These are phyloP conservation scores for Atopsyche davidsoni DNA, from an alignment of 1,140 invertebrate species.

Conservation along the genomic window DNA sequence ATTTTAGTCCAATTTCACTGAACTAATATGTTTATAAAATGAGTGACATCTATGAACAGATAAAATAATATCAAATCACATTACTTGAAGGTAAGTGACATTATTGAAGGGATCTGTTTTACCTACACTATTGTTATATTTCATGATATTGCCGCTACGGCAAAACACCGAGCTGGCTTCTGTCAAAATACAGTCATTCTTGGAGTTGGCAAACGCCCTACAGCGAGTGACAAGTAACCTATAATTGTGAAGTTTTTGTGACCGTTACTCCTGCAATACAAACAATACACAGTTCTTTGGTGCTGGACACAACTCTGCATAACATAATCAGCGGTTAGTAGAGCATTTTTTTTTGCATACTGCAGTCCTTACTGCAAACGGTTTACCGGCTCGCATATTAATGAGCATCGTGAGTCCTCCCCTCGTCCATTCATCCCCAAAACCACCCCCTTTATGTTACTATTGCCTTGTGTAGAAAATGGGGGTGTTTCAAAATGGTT, in stretches of 20 bases:
- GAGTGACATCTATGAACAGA: too few relatives aligned
- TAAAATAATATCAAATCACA: too few relatives aligned
- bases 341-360: background rate
- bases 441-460: slow-evolving; percentile 11
- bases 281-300: too few relatives aligned
- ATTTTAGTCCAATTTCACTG: too few relatives aligned
- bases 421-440: slow-evolving; percentile 19
- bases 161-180: background rate
- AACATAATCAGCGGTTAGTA: background rate
- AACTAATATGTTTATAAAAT: too few relatives aligned
- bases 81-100: too few relatives aligned
- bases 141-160: slow-evolving; percentile 1
- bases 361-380: background rate
- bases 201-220: slow-evolving; percentile 19
- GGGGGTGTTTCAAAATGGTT: too few relatives aligned
- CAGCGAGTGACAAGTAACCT: slow-evolving; percentile 20
- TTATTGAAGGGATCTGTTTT: too few relatives aligned
- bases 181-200: slow-evolving; percentile 18
- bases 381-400: slow-evolving; percentile 16
- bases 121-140: background rate
- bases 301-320: too few relatives aligned
- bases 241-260: slow-evolving; percentile 14
- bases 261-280: background rate
- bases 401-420: slow-evolving; percentile 10
- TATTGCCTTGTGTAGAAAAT: slow-evolving; percentile 10